phyloP scores from a whole-genome alignment of 2,888 invertebrate genomes.

The Dryadula phaetusa region DNA sequence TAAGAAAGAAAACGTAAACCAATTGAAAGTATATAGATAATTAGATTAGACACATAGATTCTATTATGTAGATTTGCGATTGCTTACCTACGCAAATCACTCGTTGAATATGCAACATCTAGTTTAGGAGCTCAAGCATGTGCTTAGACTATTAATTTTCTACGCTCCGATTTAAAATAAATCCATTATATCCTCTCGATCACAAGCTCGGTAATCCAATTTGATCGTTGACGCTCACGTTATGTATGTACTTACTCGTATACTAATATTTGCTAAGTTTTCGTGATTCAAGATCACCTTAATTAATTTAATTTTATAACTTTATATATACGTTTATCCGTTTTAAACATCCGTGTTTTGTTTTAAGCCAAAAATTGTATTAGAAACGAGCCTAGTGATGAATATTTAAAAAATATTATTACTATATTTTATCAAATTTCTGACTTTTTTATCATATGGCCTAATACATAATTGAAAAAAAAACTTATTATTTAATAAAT shows the following conservation, averaged over 20 bases:
- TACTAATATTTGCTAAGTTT: slow-evolving; percentile 17
- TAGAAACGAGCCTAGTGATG: too few species aligned
- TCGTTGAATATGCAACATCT: slow-evolving; percentile 82
- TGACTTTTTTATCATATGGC: too few species aligned
- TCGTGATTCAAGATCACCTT: not conserved
- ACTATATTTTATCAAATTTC: too few species aligned
- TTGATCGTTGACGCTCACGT: slow-evolving; percentile 35
- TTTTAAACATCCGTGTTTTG: not conserved
- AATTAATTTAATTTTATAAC: not conserved
- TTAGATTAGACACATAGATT: slow-evolving; percentile 35
- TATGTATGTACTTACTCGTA: slow-evolving; percentile 19
- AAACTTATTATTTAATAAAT: too few species aligned
- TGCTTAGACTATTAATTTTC: slow-evolving; percentile 80
- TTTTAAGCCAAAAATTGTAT: not conserved
- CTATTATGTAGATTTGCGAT: slow-evolving; percentile 55
- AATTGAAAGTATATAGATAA: too few species aligned
- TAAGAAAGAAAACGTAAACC: not conserved
- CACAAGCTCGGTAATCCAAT: slow-evolving; percentile 36
- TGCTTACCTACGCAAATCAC: slow-evolving; percentile 83
- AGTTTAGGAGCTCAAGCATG: slow-evolving; percentile 78
- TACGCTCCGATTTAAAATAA: slow-evolving; percentile 64
- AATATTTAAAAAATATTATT: too few species aligned
- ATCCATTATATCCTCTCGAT: slow-evolving; percentile 61
- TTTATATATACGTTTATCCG: slow-evolving; percentile 19
- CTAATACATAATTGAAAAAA: too few species aligned